Conservation (phyloP, 2,888 invertebrate species). For the Onchidella celtica region DNA sequence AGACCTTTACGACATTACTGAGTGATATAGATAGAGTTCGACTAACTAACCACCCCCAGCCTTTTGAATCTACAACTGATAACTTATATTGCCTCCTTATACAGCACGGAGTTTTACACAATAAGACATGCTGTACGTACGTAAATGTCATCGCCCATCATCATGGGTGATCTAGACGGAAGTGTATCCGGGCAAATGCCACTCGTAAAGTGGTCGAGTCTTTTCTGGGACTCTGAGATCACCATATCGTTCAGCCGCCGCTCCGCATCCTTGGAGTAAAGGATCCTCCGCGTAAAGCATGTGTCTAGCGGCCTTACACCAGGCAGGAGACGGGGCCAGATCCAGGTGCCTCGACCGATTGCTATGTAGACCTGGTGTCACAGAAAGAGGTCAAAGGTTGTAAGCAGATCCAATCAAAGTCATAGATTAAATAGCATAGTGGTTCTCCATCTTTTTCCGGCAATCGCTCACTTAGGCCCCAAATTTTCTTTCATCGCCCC, state of each 20-base stretch:
- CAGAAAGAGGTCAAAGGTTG: not conserved
- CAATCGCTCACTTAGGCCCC: no score
- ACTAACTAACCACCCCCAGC: no score
- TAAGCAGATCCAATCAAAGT: no score
- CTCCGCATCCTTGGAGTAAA: not conserved
- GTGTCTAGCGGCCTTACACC: conserved; percentile 4
- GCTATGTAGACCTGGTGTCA: conserved; percentile 7
- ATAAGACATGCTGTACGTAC: not conserved
- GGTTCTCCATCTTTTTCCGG: no score
- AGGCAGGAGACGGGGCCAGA: not conserved
- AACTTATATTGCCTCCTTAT: no score
- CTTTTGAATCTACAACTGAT: no score
- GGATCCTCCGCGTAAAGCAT: not conserved
- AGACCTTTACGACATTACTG: no score
- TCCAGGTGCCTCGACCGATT: conserved; percentile 27
- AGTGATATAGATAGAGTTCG: no score
- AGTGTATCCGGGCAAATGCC: not conserved
- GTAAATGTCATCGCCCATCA: not conserved
- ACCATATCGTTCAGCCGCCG: not conserved
- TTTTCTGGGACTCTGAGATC: not conserved
- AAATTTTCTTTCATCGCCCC: no score
- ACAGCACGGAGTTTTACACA: no score
- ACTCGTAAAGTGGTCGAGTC: not conserved
- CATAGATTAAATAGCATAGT: no score
- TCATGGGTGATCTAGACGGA: not conserved